These are phyloP conservation scores for Arion vulgaris DNA, from an alignment of 1,140 invertebrate genomes.

Conservation along the genomic window DNA sequence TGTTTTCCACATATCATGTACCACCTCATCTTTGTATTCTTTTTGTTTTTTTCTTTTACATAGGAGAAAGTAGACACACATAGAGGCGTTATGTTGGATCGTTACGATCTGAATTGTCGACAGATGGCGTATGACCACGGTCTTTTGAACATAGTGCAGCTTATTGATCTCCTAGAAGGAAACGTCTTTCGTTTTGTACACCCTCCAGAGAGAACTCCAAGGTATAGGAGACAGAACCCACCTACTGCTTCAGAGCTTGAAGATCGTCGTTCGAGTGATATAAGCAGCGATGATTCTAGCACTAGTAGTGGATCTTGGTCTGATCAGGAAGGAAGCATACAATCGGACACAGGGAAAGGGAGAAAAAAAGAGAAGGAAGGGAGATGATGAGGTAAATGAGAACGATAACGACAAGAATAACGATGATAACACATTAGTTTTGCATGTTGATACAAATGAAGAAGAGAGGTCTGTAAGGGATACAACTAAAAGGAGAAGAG, in stretches of 20 bases:
- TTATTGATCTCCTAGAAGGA: conserved; percentile 63
- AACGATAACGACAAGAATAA: not conserved
- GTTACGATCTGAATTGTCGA: conserved; percentile 57
- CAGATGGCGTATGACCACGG: conserved; percentile 66
- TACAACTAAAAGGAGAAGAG: not conserved
- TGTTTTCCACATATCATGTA: too few relatives aligned
- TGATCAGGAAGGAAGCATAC: not conserved
- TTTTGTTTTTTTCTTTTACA: not conserved
- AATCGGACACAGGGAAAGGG: not conserved
- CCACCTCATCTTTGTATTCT: too few relatives aligned
- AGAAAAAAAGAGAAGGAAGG: conserved; percentile 12
- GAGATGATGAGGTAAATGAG: not conserved
- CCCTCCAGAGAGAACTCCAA: conserved; percentile 40
- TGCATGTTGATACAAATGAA: not conserved
- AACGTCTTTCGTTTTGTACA: conserved; percentile 55
- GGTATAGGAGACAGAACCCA: conserved; percentile 42
- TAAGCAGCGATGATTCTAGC: not conserved
- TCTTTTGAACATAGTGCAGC: conserved; percentile 60
- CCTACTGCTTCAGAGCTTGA: conserved; percentile 13
- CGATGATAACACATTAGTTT: not conserved
- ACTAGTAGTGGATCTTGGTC: not conserved
- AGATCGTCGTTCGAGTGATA: not conserved
- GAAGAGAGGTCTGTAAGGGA: not conserved
- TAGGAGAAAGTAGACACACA: conserved; percentile 41
- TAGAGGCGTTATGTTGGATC: conserved; percentile 38